Base-by-base conservation (phyloP, 2,888 invertebrate genomes). In the Dermolepida albohirtum region DNA sequence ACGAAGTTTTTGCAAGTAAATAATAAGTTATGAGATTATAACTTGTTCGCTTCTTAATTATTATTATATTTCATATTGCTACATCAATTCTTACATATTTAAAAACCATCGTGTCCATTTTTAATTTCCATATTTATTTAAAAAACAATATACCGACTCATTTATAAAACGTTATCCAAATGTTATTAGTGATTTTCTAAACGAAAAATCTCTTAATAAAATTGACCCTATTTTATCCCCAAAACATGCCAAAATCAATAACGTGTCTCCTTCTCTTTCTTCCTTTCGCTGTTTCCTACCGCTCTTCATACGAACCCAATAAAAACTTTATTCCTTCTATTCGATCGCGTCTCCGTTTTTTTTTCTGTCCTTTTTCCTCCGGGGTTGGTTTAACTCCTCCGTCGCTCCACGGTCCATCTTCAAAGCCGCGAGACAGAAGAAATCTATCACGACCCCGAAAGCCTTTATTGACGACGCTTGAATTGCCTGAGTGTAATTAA, bases 401-500 rank as follows among this genome's bases (percentile, higher is more conserved):
- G 12, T 17, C 27, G 8, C 34, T 10, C 12, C 29, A n/a, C 40
- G 17, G 17, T 43, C 22, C 43, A 43, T 41, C 17, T 14, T 17
- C 44, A 27, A 44, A 29, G 22, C 44, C 44, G 27, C 44, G 27
- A 27, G 44, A 59, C 57, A 59, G 57, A 59, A 59, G 57, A 59
- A 59, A 59, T 59, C 57, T 59, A 59, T 59, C 59, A 59, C 44
- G 59, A 29, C 12, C 44, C 43, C 59, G 59, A 27, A 40, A 44
- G 44, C 59, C 44, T 44, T 47, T 59, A 59, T 59, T 44, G 59
- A 59, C 44, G 44, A 44, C 59, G 59, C 44, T 47, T 44, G 59
- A 47, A 59, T 59, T 44, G 59, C 17, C 44, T 44, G 59, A 29
- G 44, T 44, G 59, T 59, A 59, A 59, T 59, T 59, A 59, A 59